Base-by-base conservation (phyloP, 2,888 invertebrate genomes). In the Parasteatoda lunata region DNA sequence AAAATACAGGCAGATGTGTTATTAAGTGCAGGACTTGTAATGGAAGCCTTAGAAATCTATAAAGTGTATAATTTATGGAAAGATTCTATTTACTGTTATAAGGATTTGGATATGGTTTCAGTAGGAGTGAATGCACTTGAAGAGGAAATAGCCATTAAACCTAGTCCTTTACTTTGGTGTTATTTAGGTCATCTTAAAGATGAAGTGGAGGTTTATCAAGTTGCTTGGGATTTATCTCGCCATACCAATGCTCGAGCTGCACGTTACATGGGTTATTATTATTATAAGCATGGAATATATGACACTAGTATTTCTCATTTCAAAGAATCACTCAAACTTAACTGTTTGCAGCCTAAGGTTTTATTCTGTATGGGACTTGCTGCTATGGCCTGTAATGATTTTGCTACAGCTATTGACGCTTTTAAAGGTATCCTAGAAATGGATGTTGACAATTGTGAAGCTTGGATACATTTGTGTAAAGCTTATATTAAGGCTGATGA, bases 381-480 rank as follows among this genome's bases (percentile, higher is more conserved):
- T 2, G 96, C 96, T 3, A 93, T 98, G 84, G 93, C 94, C 91
- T 93, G 94, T 0, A 95, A 96, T 91, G 94, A 96, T 88, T 97
- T 97, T 96, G 95, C 96, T 90, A 91, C 94, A 13, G 96, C 97
- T 0, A 97, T 96, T 0, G 95, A 94, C 52, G 96, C 97, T 0
- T 98, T 98, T 92, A 94, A 96, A 72, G 94, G 95, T 75, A 97
- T 97, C 91, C 96, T 97, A 15, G 94, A 94, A 90, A 93, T 98
- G n/a, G 97, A 98, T 90, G 95, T 93, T 88, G 94, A 94, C 90
- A 96, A 96, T 81, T 98, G 97, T 92, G 98, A 99, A 92, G 97
- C 97, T 0, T 99, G 99, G 99, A 98, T 98, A 92, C 99, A 99
- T 92, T 93, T 99, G 85, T 97, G 98, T 13, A 97, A 98, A 91